Evolutionary conservation across 2,113 vertebrate species (phyloP), one percentile per base, ranked within the genome.

Genomic region (Mastomys natalensis): DNA sequence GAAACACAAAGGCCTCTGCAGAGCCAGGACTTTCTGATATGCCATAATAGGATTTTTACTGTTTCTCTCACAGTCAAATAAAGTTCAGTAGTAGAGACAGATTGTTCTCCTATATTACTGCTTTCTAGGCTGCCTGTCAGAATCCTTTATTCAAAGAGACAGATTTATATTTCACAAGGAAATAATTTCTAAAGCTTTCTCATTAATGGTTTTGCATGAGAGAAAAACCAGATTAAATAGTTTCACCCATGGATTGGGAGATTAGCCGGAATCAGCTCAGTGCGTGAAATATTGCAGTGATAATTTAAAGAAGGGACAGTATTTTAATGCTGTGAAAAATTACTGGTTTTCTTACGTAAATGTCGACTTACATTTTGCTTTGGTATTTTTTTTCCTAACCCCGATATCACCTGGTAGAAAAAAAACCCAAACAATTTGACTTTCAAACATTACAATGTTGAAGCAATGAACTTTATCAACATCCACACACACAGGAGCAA

Each of bases 31-130:
- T 97, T 60, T 85, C 78, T 96, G 96, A 97, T 97, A 95, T 97
- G 81, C 89, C 88, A 2, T 97, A 97, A 98, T 96, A 92, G 86
- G 97, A 87, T 90, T 98, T 98, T 98, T 97, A 93, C 91, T 97
- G 96, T 97, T 98, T 98, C 96, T 97, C 84, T 98, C 96, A 97
- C 95, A 98, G 96, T 98, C 97, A 98, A 98, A 97, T 66, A 97
- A 98, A 98, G 98, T 98, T 98, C 98, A 98, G 92, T 81, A 96
- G 89, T 85, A 94, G 72, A 97, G 96, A 98, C 95, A 31, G 8
- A 96, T 66, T 96, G 93, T 95, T 98, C 96, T 96, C 95, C 97
- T 97, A 87, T 96, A 91, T 91, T 86, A 97, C 90, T 86, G 95
- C 95, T 95, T 98, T 93, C 94, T 85, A 90, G 93, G 51, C 45